Evolutionary conservation across 2,888 invertebrate genomes (phyloP), one percentile per base, ranked within the genome.

Genomic region (Tyria jacobaeae): DNA sequence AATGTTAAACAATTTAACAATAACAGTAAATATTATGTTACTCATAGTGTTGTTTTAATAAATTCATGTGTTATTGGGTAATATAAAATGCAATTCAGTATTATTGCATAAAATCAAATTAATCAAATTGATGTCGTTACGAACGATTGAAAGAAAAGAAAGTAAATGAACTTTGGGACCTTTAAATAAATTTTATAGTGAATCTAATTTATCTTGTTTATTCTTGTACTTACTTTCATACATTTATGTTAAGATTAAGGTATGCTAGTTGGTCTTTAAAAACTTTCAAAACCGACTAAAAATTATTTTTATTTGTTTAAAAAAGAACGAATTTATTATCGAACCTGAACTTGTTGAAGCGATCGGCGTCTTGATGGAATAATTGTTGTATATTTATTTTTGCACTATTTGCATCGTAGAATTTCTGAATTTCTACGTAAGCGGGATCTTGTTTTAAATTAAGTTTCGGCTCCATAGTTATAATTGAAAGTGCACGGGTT

Each of bases 301-400:
- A 57, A 53, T 62, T 41, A 47, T 51, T 49, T 57, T 21, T 44
- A 21, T 21, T 44, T 44, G 3, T 1, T n/a, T 44, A 3, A 4
- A 71, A 67, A 66, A 64, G 57, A 63, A 6, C 49, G 44, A 57
- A 34, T n/a, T 10, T 62, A n/a, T 47, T 24, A 7, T 21, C 66
- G 66, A 93, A 99, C 99, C 98, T 98, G 94, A 96, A 98, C 89
- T 98, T 98, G 56, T 97, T 94, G 85, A 99, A 99, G 65, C 99
- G 96, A 35, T 95, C 92, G 0, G 96, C 91, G 89, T 99, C 97
- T 76, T 96, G 93, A 71, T 96, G 94, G 85, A 99, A 99, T 77
- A 99, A 91, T 69, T 97, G 95, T 70, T 95, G 95, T 81, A 99
- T 97, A 80, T 97, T 96, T 49, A 99, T 94, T 78, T 96, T 96